These are phyloP conservation scores for Macrophya annulata DNA, from an alignment of 2,888 invertebrate species.

Conservation along the genomic window DNA sequence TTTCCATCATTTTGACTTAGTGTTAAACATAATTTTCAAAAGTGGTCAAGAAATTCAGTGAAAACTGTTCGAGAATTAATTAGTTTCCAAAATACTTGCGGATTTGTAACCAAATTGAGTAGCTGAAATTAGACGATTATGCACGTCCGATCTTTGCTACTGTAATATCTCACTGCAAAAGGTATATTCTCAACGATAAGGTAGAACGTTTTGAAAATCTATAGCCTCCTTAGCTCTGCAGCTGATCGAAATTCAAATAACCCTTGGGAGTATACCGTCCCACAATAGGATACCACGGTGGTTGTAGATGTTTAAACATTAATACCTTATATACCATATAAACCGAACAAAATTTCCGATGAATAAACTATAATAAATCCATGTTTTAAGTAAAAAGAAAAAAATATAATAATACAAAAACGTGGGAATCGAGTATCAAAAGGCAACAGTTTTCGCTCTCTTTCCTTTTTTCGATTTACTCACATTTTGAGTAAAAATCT, in stretches of 20 bases:
- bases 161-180: conserved; percentile 42
- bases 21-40: no score
- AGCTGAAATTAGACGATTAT: conserved; percentile 26
- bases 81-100: not conserved
- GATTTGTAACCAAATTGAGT: not conserved
- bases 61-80: not conserved
- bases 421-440: not conserved
- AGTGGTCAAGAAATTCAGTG: not conserved
- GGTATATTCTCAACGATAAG: conserved; percentile 33
- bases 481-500: not conserved
- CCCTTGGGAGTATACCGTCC: conserved; percentile 32
- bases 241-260: conserved; percentile 44
- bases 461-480: not conserved
- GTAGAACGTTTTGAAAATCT: conserved; percentile 20
- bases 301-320: conserved; percentile 6
- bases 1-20: no score
- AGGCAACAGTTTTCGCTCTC: not conserved
- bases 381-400: not conserved
- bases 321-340: not conserved
- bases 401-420: not conserved
- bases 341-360: not conserved
- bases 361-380: not conserved
- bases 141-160: conserved; percentile 50
- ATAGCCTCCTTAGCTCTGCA: not conserved
- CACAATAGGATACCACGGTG: conserved; percentile 16